phyloP scores from a whole-genome alignment of 1,140 invertebrate species.

The Scaptodrosophila lebanonensis region DNA sequence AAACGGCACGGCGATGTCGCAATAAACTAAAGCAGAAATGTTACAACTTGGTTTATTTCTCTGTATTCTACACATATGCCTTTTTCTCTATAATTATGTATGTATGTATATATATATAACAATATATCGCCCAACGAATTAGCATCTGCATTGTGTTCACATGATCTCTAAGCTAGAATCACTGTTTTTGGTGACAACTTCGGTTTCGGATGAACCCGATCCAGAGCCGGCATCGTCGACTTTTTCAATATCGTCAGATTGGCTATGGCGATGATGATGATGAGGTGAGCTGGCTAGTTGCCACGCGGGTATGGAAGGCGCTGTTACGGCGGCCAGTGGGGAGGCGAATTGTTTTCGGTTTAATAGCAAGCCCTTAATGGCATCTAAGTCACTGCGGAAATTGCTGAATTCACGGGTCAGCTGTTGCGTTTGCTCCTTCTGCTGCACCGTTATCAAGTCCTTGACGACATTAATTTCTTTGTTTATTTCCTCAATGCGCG shows the following conservation, averaged over 20 bases:
- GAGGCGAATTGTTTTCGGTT: constrained; percentile 87
- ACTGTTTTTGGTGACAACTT: constrained; percentile 83
- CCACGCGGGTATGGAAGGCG: constrained; percentile 86
- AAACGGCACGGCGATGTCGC: not conserved
- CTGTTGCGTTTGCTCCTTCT: constrained; percentile 79
- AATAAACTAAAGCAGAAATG: constrained; percentile 22
- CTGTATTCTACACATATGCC: not conserved
- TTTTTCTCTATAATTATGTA: not conserved
- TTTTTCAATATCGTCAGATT: constrained; percentile 74
- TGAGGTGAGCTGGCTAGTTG: constrained; percentile 79
- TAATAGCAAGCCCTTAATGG: constrained; percentile 86
- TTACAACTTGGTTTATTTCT: too few relatives aligned
- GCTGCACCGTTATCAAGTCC: constrained; percentile 54
- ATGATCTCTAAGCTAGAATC: constrained; percentile 85
- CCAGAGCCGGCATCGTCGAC: constrained; percentile 78
- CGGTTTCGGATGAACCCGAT: constrained; percentile 82
- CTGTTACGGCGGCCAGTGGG: constrained; percentile 78
- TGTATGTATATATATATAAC: constrained; percentile 1
- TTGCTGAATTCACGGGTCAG: constrained; percentile 82
- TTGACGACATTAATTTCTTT: constrained; percentile 79
- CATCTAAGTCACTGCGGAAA: constrained; percentile 85
- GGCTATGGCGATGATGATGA: constrained; percentile 44
- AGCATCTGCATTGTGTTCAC: constrained; percentile 71
- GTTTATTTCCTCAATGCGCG: constrained; percentile 81
- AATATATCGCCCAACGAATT: constrained; percentile 14